phyloP scores from a whole-genome alignment of 1,140 invertebrate species.

The Lepeophtheirus salmonis region DNA sequence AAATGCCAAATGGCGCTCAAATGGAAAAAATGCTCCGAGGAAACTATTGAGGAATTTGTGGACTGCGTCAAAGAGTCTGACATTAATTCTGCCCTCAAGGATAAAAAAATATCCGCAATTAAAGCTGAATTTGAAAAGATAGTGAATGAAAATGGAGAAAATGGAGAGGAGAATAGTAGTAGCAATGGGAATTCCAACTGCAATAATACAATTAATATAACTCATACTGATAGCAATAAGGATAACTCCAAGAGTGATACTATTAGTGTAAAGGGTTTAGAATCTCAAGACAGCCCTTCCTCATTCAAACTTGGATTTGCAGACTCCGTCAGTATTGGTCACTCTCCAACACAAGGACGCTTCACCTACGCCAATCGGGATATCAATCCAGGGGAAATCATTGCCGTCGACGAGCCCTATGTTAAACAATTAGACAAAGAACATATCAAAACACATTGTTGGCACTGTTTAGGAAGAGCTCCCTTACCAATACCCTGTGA shows the following conservation, averaged over 20 bases:
- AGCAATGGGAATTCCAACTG: not conserved
- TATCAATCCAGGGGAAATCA: slow-evolving; percentile 5
- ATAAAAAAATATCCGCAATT: not conserved
- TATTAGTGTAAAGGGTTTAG: no score
- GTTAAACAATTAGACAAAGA: not conserved
- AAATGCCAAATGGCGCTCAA: not conserved
- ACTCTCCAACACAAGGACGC: not conserved
- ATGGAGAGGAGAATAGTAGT: not conserved
- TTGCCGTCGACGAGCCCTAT: not conserved
- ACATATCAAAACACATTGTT: not conserved
- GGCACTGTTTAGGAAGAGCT: not conserved
- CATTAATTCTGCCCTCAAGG: not conserved
- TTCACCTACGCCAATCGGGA: not conserved
- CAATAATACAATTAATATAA: not conserved
- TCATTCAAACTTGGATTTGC: not conserved
- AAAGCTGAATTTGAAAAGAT: not conserved
- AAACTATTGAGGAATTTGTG: not conserved
- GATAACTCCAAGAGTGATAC: no score
- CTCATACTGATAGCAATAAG: not conserved
- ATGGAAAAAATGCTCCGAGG: not conserved
- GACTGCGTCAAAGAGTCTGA: not conserved
- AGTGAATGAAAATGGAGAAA: not conserved
- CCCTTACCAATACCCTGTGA: not conserved
- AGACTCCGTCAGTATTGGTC: not conserved
- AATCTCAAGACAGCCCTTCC: not conserved